Percentiles rank a stretch among this genome's conserved stretches.
Evolutionary conservation across 2,113 vertebrate species (phyloP).

Genomic region (Anser cygnoides): DNA sequence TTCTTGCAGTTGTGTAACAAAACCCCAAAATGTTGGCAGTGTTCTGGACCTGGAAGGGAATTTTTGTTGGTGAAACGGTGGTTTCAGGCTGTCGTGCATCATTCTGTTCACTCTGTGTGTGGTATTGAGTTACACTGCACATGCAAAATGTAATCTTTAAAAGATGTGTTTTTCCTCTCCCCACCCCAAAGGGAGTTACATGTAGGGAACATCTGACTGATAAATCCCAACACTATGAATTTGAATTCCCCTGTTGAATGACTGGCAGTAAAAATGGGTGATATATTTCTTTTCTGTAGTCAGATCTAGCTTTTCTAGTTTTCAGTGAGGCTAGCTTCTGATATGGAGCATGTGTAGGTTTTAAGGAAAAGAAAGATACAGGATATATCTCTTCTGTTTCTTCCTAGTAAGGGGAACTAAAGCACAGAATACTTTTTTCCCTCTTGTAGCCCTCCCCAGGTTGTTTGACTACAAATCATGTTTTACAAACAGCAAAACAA

Average conservation of each 20-base stretch:
- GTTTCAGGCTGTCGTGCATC: not conserved
- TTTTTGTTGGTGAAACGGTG: not conserved
- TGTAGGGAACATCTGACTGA: not conserved
- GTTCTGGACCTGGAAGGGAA: not conserved
- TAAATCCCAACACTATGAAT: not conserved
- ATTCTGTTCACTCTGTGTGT: not conserved
- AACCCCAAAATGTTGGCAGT: conserved; percentile 19
- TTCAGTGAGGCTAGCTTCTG: not conserved
- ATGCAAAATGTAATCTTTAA: not conserved
- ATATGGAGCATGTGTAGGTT: not conserved
- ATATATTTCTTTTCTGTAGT: not conserved
- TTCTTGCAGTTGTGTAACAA: conserved; percentile 41
- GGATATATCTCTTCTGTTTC: not conserved
- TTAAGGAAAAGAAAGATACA: not conserved
- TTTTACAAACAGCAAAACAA: not conserved
- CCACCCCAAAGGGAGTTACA: not conserved
- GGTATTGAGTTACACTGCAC: not conserved
- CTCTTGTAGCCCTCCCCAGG: not conserved
- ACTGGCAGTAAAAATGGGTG: not conserved
- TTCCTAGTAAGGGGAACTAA: not conserved
- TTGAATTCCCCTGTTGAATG: not conserved
- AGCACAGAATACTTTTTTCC: not conserved
- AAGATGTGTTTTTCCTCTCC: not conserved
- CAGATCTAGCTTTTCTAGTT: not conserved
- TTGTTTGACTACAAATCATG: not conserved